phyloP scores from a whole-genome alignment of 2,888 invertebrate genomes.

The Aporophyla lueneburgensis region DNA sequence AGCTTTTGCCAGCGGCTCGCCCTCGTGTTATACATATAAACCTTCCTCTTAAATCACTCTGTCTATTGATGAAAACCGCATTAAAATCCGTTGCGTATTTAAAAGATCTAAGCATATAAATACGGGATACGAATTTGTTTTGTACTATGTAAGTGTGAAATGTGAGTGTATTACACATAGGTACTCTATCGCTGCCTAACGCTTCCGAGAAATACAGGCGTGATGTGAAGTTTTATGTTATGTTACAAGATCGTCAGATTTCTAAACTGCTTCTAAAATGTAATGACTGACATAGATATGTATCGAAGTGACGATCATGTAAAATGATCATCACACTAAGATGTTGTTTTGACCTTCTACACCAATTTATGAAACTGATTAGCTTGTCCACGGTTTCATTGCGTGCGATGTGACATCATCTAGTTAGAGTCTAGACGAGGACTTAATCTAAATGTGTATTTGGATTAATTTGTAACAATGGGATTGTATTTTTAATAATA shows the following conservation, averaged over 20 bases:
- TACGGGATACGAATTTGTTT: too few species aligned
- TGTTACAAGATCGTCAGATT: background rate
- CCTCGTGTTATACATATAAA: too few species aligned
- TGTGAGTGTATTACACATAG: background rate
- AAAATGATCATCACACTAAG: background rate
- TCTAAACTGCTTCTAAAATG: background rate
- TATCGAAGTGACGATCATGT: background rate
- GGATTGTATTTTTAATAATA: background rate
- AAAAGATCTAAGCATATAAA: too few species aligned
- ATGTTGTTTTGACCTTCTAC: background rate
- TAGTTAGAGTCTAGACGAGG: background rate
- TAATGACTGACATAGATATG: background rate
- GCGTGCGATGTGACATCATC: constrained; percentile 3
- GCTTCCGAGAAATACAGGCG: background rate
- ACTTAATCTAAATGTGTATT: background rate
- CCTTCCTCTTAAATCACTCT: too few species aligned
- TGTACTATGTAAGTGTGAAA: background rate
- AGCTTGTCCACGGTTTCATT: background rate
- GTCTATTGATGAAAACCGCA: too few species aligned
- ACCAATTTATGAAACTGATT: constrained; percentile 7
- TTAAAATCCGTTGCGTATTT: too few species aligned
- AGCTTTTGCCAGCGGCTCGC: too few species aligned
- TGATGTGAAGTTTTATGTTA: background rate
- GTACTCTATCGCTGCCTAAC: background rate
- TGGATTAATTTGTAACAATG: constrained; percentile 25